Evolutionary conservation across 2,888 invertebrate species (phyloP).

Genomic region (Lasioglossum villosulum): DNA sequence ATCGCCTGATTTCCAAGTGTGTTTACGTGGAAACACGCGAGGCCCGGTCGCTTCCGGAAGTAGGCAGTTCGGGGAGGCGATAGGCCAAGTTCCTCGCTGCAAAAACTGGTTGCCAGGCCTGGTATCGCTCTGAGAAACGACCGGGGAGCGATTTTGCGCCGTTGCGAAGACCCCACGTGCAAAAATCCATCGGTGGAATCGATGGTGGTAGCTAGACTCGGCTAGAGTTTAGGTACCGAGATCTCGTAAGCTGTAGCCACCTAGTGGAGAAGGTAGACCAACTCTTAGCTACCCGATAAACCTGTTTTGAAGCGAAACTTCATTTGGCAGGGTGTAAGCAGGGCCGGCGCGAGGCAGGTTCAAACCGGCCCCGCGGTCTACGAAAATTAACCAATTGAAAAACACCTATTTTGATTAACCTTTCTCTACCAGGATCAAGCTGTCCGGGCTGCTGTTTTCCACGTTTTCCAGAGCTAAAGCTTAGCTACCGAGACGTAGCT

Average conservation of each 20-base stretch:
- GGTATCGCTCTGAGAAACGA: slow-evolving; percentile 26
- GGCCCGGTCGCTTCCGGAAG: slow-evolving; percentile 63
- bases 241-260: background rate
- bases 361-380: too few species aligned
- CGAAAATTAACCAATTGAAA: too few species aligned
- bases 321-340: too few species aligned
- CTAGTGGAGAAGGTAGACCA: background rate
- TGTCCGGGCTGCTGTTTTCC: background rate
- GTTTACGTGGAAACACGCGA: slow-evolving; percentile 52
- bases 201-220: background rate
- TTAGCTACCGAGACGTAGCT: background rate
- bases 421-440: background rate
- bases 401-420: too few species aligned
- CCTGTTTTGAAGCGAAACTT: too few species aligned
- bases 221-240: background rate
- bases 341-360: too few species aligned
- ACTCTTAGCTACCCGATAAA: background rate
- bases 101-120: slow-evolving; percentile 2
- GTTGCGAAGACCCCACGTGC: too few species aligned
- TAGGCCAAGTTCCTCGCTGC: slow-evolving; percentile 58
- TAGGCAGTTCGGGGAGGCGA: slow-evolving; percentile 59
- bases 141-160: background rate
- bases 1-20: slow-evolving; percentile 31
- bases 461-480: background rate
- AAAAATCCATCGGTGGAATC: background rate